Percentiles rank a stretch among this genome's conserved stretches.
phyloP scores from a whole-genome alignment of 2,888 invertebrate genomes.

The Chaitophorus viminalis region DNA sequence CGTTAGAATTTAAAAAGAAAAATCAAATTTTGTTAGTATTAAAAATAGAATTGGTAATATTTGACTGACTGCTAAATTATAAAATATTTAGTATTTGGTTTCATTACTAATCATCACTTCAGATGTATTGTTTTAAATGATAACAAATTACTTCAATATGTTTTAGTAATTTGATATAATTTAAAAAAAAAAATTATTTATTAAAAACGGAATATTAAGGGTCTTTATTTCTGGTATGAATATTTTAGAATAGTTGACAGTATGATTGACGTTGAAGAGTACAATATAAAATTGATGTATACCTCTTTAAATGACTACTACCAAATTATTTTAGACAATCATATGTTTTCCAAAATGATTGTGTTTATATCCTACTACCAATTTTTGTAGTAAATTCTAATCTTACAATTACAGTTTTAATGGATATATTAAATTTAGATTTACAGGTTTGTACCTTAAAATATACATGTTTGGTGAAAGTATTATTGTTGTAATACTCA shows the following conservation, averaged over 20 bases:
- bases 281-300: constrained; percentile 6
- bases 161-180: neutral
- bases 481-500: too few relatives aligned
- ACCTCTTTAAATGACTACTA: neutral
- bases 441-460: constrained; percentile 38
- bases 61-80: constrained; percentile 11
- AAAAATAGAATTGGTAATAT: constrained; percentile 16
- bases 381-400: constrained; percentile 5
- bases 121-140: constrained; percentile 6
- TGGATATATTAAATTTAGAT: constrained; percentile 28
- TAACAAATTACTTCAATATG: neutral
- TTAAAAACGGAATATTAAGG: neutral
- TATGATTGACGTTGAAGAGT: constrained; percentile 37
- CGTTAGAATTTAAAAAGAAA: constrained; percentile 41
- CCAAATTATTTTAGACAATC: neutral
- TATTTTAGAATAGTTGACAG: constrained; percentile 41
- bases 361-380: too few relatives aligned
- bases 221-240: constrained; percentile 34
- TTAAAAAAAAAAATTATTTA: neutral
- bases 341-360: neutral
- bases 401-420: neutral
- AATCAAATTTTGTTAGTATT: constrained; percentile 9
- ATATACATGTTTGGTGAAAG: neutral
- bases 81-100: constrained; percentile 24
- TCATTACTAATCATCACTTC: constrained; percentile 26